Conservation (phyloP, 2,797 vertebrate species). For the Taenioides sp. region DNA sequence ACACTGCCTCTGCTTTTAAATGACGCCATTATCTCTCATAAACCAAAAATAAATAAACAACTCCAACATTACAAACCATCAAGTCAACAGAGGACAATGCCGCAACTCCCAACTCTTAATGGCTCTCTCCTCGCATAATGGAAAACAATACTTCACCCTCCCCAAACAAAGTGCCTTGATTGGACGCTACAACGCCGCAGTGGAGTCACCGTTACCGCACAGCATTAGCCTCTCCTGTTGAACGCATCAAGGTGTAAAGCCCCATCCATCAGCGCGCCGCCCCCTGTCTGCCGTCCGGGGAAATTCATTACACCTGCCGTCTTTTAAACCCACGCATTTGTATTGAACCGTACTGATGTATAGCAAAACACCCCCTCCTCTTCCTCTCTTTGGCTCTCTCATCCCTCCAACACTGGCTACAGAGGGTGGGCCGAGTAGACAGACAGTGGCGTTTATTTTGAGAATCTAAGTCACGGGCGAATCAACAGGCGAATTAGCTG, state of each 20-base stretch:
- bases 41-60: background rate
- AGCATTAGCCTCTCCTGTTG: slow-evolving; percentile 19
- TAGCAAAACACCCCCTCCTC: slow-evolving; percentile 19
- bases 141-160: slow-evolving; percentile 3
- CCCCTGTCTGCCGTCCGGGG: slow-evolving; percentile 27
- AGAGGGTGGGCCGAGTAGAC: slow-evolving; percentile 25
- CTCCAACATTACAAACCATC: background rate
- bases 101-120: slow-evolving; percentile 10
- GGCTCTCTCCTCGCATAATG: slow-evolving; percentile 2
- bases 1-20: background rate
- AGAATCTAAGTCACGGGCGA: slow-evolving; percentile 37
- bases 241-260: slow-evolving; percentile 34
- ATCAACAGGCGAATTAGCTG: slow-evolving; percentile 25
- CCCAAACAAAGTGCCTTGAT: slow-evolving; percentile 17
- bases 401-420: slow-evolving; percentile 11
- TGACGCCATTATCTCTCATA: background rate
- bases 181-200: slow-evolving; percentile 13
- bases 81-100: background rate
- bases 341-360: slow-evolving; percentile 51
- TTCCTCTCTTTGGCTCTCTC: slow-evolving; percentile 5
- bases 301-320: slow-evolving; percentile 50
- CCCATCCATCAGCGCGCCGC: slow-evolving; percentile 52
- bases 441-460: slow-evolving; percentile 44
- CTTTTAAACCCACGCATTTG: slow-evolving; percentile 51
- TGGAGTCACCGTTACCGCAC: slow-evolving; percentile 20